Conservation (phyloP, 2,113 vertebrate genomes). For the Callipepla squamata region DNA sequence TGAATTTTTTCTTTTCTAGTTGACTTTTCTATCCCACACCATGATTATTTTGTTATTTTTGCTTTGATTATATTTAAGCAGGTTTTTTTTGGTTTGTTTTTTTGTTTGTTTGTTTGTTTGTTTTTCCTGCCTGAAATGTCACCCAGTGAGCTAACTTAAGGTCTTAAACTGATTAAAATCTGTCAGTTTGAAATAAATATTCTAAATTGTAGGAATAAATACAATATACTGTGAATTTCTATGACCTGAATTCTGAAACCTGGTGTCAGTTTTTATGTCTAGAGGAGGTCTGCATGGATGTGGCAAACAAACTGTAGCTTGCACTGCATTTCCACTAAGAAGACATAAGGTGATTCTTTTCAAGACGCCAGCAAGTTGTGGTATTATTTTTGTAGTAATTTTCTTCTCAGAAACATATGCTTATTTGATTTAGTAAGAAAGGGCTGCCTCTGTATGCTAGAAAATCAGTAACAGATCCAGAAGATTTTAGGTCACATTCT, state of each 20-base stretch:
- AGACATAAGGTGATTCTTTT: fast-evolving
- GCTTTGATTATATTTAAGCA: neutral
- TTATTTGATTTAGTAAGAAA: neutral
- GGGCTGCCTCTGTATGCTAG: neutral
- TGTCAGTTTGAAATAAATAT: neutral
- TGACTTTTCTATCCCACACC: neutral
- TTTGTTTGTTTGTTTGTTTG: no score
- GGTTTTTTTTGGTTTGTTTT: no score
- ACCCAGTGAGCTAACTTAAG: neutral
- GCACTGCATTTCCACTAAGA: neutral
- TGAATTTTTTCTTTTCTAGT: neutral
- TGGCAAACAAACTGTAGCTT: neutral
- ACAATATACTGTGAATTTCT: neutral
- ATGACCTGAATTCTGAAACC: neutral
- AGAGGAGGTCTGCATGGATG: neutral
- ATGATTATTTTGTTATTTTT: neutral
- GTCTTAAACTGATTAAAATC: neutral
- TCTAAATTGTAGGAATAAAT: neutral
- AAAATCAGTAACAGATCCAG: neutral
- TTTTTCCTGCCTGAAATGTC: no score
- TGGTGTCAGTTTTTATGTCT: neutral
- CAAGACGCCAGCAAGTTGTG: neutral
- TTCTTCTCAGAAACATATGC: neutral
- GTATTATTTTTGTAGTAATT: neutral
- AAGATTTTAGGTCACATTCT: neutral